Base-by-base conservation (phyloP, 2,113 vertebrate species). In the Agapornis roseicollis region DNA sequence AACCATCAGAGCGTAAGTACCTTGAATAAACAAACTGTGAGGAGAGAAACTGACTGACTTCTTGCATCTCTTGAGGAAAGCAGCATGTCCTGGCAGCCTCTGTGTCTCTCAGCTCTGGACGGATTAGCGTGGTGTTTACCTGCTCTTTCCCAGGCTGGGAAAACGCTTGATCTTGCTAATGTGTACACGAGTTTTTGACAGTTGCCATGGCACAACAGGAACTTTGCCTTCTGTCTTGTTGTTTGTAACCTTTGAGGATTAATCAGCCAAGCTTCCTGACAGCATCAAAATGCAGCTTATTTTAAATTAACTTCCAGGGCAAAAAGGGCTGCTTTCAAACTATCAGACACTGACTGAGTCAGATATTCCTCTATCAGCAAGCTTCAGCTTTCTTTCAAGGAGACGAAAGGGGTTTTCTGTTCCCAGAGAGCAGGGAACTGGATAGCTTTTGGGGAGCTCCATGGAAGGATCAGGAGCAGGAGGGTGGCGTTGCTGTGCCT, bases 21-120 rank as follows among this genome's bases (percentile, higher is more conserved):
- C 71, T 77, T 88, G 65, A 86, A 85, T 76, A 95, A 97, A 96
- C 74, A 96, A 95, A 60, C 65, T 64, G 46, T 79, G 76, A 93
- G 85, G 61, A n/a, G 27, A 56, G 58, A 63, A 81, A 49, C 50
- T 74, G 79, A 64, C 35, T 69, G 73, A 41, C n/a, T 93, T 41
- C 55, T 29, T 83, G 68, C 85, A 52, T 50, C 82, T 71, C 71
- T 13, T 80, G 85, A 94, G 0, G 4, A 90, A 88, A 60, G 68
- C 80, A 25, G 16, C 13, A 5, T 31, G 60, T 84, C 64, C 94
- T 68, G 72, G 68, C 91, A 96, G 83, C n/a, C 33, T 15, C 2
- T 80, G 61, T 1, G 4, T 27, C 65, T 88, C 89, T 49, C n/a
- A 69, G 56, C 52, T 85, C 89, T 29, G 18, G 78, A 80, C 81